phyloP scores from a whole-genome alignment of 2,797 vertebrate genomes.

The Rhabdophis nuchalis region DNA sequence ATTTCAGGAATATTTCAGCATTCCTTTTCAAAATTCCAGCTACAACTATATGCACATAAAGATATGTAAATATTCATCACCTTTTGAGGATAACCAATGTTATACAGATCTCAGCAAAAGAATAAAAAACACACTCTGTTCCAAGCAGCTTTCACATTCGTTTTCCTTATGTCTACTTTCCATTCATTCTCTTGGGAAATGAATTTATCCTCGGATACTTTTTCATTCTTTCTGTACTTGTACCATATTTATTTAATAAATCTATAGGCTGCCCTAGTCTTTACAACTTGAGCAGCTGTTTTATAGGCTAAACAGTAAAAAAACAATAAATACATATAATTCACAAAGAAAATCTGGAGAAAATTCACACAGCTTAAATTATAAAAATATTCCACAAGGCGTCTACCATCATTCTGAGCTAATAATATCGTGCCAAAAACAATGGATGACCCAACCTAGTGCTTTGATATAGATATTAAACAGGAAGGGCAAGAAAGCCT shows the following conservation, averaged over 20 bases:
- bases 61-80: background rate
- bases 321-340: background rate
- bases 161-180: background rate
- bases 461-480: background rate
- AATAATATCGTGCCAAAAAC: background rate
- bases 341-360: background rate
- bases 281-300: background rate
- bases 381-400: background rate
- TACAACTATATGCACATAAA: background rate
- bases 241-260: background rate
- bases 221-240: background rate
- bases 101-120: background rate
- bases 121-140: background rate
- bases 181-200: background rate
- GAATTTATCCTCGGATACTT: background rate
- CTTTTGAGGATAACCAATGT: background rate
- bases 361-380: background rate
- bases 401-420: background rate
- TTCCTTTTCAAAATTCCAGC: background rate
- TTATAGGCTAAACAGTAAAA: background rate
- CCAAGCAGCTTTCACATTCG: background rate
- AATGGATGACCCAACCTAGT: background rate
- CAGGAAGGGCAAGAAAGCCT: background rate
- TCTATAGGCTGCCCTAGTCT: background rate
- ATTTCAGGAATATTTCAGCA: background rate